Percentiles rank a stretch among this genome's conserved stretches.
Evolutionary conservation across 92 coral and sea anemone genomes (phyloP).

Genomic region (Hydrozoanthus gracilis): DNA sequence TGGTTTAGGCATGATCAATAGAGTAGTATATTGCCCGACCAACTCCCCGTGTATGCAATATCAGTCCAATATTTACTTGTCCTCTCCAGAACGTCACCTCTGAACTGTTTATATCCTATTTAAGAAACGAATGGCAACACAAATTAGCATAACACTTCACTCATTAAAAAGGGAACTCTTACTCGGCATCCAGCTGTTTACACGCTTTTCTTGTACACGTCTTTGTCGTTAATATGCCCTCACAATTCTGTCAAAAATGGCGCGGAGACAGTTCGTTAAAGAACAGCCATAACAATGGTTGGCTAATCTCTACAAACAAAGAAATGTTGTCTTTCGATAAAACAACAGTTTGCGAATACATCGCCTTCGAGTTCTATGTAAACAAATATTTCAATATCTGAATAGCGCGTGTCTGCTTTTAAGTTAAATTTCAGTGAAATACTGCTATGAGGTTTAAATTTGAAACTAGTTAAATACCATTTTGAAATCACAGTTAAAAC

Average conservation of each 20-base stretch:
- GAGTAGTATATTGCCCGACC: not conserved
- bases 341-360: not conserved
- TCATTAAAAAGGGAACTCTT: not conserved
- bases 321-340: constrained; percentile 9
- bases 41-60: constrained; percentile 82
- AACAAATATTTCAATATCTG: not conserved
- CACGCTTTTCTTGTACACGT: not conserved
- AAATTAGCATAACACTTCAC: constrained; percentile 25
- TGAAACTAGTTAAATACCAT: no score
- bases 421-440: no score
- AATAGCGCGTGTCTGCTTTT: not conserved
- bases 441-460: no score
- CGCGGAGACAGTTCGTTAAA: not conserved
- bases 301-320: not conserved
- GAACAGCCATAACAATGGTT: not conserved
- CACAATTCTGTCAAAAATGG: constrained; percentile 3
- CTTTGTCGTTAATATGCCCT: not conserved
- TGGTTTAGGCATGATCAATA: constrained; percentile 78
- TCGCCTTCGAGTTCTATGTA: constrained; percentile 14
- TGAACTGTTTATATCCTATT: constrained; percentile 19
- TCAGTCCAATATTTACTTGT: constrained; percentile 6
- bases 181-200: not conserved
- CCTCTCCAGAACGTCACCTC: constrained; percentile 12
- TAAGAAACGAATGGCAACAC: not conserved
- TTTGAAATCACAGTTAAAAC: no score